Evolutionary conservation across 1,140 invertebrate genomes (phyloP).

Genomic region (Achroia grisella): DNA sequence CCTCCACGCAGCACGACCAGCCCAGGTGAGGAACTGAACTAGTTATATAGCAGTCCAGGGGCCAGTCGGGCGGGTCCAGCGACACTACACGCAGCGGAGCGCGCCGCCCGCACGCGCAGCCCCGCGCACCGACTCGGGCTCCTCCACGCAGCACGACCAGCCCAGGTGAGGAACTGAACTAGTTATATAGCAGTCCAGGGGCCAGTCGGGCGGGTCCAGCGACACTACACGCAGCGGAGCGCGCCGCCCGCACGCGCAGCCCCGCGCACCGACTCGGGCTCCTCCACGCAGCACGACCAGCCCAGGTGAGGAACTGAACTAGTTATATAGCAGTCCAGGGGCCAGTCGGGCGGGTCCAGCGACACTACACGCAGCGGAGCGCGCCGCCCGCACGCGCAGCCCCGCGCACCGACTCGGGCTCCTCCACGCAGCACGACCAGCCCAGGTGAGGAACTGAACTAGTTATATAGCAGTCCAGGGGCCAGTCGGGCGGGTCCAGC

Average conservation of each 20-base stretch:
- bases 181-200: too few species aligned
- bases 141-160: constrained; percentile 66
- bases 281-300: constrained; percentile 66
- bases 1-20: constrained; percentile 66
- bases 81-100: constrained; percentile 85
- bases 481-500: constrained; percentile 85
- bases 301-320: constrained; percentile 61
- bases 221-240: constrained; percentile 85
- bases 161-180: constrained; percentile 61
- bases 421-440: constrained; percentile 66
- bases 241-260: constrained; percentile 77
- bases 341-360: constrained; percentile 85
- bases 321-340: too few species aligned
- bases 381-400: constrained; percentile 77
- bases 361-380: constrained; percentile 85
- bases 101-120: constrained; percentile 77
- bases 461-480: too few species aligned
- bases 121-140: constrained; percentile 77
- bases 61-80: constrained; percentile 85
- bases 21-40: constrained; percentile 61
- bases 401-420: constrained; percentile 77
- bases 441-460: constrained; percentile 61
- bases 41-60: too few species aligned
- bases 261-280: constrained; percentile 77
- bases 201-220: constrained; percentile 85